Conservation (phyloP, 2,113 vertebrate species). For the Python bivittatus region DNA sequence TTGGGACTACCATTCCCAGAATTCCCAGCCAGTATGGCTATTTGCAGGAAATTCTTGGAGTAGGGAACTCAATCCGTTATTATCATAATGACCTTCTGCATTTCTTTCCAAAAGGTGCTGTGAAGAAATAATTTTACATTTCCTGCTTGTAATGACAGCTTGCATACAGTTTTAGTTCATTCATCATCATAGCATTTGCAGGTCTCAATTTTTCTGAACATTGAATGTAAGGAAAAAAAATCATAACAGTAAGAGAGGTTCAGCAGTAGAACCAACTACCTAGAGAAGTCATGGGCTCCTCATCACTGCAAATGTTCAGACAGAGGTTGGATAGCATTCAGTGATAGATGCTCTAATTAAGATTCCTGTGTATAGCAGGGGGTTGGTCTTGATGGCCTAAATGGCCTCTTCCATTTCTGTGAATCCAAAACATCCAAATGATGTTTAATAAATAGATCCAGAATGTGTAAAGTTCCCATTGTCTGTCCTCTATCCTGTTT, state of each 20-base stretch:
- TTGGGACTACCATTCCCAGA: background rate
- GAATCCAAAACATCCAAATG: background rate
- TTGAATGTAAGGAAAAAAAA: background rate
- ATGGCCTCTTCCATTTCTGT: background rate
- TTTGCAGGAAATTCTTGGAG: background rate
- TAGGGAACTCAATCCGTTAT: background rate
- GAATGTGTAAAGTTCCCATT: background rate
- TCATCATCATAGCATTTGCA: background rate
- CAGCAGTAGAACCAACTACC: background rate
- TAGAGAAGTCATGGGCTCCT: background rate
- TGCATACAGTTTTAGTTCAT: background rate
- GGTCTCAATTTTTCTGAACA: background rate
- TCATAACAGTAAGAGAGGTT: background rate
- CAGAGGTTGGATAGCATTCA: background rate
- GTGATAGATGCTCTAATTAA: background rate
- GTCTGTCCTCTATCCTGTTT: background rate
- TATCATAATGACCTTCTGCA: background rate
- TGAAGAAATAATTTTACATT: background rate
- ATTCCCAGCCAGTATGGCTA: background rate
- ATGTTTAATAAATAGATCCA: background rate
- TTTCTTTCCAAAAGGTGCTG: background rate
- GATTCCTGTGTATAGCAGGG: background rate
- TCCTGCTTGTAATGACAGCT: background rate
- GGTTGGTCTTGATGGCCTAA: background rate
- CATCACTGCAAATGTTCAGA: background rate